Percentiles rank a stretch among this genome's conserved stretches.
Evolutionary conservation across 2,888 invertebrate genomes (phyloP).

Genomic region (Portevinia maculata): DNA sequence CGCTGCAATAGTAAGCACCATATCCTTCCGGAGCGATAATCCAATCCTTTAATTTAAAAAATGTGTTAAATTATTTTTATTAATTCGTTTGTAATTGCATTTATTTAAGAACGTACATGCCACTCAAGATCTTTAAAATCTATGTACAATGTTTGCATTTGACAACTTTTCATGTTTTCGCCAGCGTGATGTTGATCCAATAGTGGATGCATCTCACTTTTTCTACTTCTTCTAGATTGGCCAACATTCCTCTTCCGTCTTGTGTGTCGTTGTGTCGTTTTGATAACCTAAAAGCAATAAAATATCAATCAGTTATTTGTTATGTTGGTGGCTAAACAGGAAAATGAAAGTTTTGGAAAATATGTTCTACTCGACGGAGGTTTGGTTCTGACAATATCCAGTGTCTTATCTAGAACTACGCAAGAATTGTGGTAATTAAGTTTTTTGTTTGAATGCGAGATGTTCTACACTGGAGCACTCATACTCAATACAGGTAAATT

Average conservation of each 20-base stretch:
- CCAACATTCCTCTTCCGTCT: constrained; percentile 79
- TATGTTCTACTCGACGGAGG: too few species aligned
- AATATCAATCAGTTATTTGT: too few species aligned
- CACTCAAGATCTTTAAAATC: constrained; percentile 95
- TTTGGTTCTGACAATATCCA: too few species aligned
- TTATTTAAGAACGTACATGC: constrained; percentile 85
- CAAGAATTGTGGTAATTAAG: too few species aligned
- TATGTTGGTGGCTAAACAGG: background rate
- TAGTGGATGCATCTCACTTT: constrained; percentile 81
- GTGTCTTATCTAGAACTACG: too few species aligned
- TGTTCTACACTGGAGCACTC: too few species aligned
- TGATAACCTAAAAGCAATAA: constrained; percentile 77
- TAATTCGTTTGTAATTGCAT: background rate
- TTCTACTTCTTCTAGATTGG: constrained; percentile 79
- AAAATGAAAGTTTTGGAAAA: background rate
- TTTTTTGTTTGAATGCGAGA: too few species aligned
- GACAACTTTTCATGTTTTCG: constrained; percentile 88
- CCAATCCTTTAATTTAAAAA: constrained; percentile 89
- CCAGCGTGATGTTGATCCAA: constrained; percentile 78
- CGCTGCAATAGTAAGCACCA: constrained; percentile 96
- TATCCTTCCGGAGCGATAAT: constrained; percentile 98
- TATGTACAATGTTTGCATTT: constrained; percentile 95
- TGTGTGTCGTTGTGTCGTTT: constrained; percentile 77
- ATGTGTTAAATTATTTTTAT: background rate
- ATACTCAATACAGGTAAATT: too few species aligned